These are phyloP conservation scores for Pristionchus arcanus DNA, from an alignment of 2,888 invertebrate genomes.

Conservation along the genomic window DNA sequence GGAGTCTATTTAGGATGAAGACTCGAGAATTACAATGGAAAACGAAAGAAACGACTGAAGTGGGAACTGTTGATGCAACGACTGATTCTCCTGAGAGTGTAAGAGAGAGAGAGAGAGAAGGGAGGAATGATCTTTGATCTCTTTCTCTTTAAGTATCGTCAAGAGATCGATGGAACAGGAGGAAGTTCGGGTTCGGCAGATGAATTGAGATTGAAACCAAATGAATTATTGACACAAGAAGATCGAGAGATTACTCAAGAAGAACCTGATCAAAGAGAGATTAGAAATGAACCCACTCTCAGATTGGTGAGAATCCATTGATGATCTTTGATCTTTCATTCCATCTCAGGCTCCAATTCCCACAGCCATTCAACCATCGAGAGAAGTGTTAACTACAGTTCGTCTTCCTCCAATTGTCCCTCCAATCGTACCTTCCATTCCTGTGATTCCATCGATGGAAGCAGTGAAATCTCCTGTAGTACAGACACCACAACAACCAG, in stretches of 20 bases:
- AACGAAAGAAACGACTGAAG: neutral
- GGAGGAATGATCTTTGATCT: conserved; percentile 26
- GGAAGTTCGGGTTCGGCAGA: neutral
- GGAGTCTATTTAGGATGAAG: conserved; percentile 37
- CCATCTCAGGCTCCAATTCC: neutral
- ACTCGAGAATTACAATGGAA: conserved; percentile 38
- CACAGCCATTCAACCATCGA: neutral
- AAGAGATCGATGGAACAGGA: neutral
- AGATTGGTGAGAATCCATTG: neutral
- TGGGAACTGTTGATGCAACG: neutral
- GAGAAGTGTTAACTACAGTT: neutral
- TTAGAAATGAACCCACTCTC: neutral
- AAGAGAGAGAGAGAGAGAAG: neutral
- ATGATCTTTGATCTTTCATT: conserved; percentile 2
- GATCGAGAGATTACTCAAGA: neutral
- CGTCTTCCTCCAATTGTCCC: neutral
- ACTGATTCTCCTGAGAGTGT: conserved; percentile 6
- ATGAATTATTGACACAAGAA: neutral
- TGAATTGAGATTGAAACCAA: neutral
- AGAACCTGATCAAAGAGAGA: neutral
- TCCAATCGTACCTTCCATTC: neutral
- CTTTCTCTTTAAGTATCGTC: neutral
- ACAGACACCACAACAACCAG: neutral
- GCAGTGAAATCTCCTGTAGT: neutral
- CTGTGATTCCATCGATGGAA: neutral